Evolutionary conservation across 2,113 vertebrate genomes (phyloP).

Genomic region (Amphiprion percula): DNA sequence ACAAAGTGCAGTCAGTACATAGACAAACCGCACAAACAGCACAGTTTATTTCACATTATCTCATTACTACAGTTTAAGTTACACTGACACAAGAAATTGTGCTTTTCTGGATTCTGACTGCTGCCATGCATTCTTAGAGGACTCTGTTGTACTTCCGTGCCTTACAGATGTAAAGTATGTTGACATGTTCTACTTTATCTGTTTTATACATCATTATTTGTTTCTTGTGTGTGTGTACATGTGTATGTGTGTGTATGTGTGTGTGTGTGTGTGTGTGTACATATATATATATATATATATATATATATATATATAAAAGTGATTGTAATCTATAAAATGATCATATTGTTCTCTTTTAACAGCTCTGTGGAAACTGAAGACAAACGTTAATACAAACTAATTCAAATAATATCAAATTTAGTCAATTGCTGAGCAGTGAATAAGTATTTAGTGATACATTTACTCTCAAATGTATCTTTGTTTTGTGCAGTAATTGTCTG

Average conservation of each 20-base stretch:
- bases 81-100: neutral
- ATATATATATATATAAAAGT: neutral
- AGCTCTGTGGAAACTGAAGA: neutral
- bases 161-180: neutral
- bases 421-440: neutral
- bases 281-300: neutral
- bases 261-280: no score
- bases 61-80: neutral
- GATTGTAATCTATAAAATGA: neutral
- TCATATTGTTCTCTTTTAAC: neutral
- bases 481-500: neutral
- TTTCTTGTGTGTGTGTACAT: no score
- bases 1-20: neutral
- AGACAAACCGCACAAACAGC: neutral
- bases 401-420: neutral
- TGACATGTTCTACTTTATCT: constrained; percentile 3
- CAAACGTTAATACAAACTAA: neutral
- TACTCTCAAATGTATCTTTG: neutral
- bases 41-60: neutral
- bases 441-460: neutral
- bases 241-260: no score
- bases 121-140: neutral
- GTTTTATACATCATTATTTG: neutral
- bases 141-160: neutral
- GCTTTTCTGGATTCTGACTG: neutral